Percentiles rank a stretch among this genome's conserved stretches.
Conservation (phyloP, 2,797 vertebrate genomes). For the Mus spretus region DNA sequence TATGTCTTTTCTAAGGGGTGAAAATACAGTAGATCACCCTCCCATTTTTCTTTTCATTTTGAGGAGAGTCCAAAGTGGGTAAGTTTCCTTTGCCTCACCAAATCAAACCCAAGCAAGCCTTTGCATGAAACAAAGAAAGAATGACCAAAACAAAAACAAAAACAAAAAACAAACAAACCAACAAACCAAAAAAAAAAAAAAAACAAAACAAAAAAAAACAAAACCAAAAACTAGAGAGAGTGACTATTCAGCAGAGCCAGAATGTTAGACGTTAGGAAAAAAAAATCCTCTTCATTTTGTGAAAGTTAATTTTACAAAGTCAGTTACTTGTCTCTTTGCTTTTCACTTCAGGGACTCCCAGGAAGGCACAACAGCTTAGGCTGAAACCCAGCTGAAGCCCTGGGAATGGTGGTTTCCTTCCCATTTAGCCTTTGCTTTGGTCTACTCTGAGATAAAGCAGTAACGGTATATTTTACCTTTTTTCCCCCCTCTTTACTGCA, state of each 20-base stretch:
- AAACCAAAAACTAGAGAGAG: background rate
- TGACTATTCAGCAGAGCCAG: slow-evolving; percentile 1
- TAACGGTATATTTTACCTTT: slow-evolving; percentile 79
- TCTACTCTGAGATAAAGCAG: slow-evolving; percentile 80
- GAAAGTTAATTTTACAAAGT: slow-evolving; percentile 73
- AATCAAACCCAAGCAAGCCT: background rate
- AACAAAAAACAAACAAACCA: background rate
- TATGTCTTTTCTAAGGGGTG: slow-evolving; percentile 37
- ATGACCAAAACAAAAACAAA: background rate
- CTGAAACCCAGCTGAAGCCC: slow-evolving; percentile 76
- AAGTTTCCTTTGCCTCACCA: background rate
- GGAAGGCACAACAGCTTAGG: background rate
- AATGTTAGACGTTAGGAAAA: background rate
- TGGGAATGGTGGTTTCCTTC: slow-evolving; percentile 33
- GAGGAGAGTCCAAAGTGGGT: slow-evolving; percentile 46
- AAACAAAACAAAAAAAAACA: background rate
- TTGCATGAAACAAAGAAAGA: background rate
- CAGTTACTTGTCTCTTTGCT: slow-evolving; percentile 21
- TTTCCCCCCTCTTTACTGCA: slow-evolving; percentile 76
- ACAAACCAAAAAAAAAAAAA: background rate
- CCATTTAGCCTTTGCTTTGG: slow-evolving; percentile 62
- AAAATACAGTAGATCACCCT: background rate
- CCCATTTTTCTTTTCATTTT: slow-evolving; percentile 11
- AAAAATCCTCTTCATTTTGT: slow-evolving; percentile 48
- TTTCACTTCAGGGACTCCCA: slow-evolving; percentile 56